phyloP scores from a whole-genome alignment of 23 tunicate species.

The Diplosoma virens region DNA sequence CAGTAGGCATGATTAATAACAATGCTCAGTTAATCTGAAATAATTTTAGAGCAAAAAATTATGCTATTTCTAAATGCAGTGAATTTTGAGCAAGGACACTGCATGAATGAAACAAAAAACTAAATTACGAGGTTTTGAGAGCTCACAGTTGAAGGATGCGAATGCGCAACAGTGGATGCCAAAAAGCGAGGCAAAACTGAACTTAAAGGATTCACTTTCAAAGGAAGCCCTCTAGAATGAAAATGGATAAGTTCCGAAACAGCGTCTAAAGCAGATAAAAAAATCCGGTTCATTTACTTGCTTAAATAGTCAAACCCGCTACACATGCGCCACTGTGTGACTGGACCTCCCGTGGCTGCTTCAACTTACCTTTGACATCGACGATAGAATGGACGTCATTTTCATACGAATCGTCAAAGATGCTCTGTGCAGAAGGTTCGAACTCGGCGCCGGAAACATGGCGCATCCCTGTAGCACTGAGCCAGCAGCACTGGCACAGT shows the following conservation, averaged over 20 bases:
- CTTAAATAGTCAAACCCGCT: too few species aligned
- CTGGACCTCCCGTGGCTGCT: too few species aligned
- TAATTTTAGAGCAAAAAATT: too few species aligned
- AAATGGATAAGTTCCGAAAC: conserved; percentile 62
- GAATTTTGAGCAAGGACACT: too few species aligned
- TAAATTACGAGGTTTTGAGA: not conserved
- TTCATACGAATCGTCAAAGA: conserved; percentile 76
- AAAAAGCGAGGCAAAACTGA: conserved; percentile 67
- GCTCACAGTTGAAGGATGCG: conserved; percentile 42
- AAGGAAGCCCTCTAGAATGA: conserved; percentile 69
- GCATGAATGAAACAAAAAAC: too few species aligned
- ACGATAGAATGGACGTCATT: conserved; percentile 36
- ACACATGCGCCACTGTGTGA: too few species aligned
- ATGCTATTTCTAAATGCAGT: too few species aligned
- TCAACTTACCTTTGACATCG: conserved; percentile 81
- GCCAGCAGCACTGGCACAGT: conserved; percentile 82
- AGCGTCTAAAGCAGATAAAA: conserved; percentile 53
- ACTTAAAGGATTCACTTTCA: conserved; percentile 76
- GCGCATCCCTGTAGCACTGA: conserved; percentile 41
- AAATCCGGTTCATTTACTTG: too few species aligned
- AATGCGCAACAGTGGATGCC: conserved; percentile 92
- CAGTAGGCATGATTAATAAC: too few species aligned
- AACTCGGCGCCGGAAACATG: conserved; percentile 55
- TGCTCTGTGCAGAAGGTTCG: conserved; percentile 61
- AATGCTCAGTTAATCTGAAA: too few species aligned